These are phyloP conservation scores for Drosophila cyrtoloma DNA, from an alignment of 2,888 invertebrate species.

Conservation along the genomic window DNA sequence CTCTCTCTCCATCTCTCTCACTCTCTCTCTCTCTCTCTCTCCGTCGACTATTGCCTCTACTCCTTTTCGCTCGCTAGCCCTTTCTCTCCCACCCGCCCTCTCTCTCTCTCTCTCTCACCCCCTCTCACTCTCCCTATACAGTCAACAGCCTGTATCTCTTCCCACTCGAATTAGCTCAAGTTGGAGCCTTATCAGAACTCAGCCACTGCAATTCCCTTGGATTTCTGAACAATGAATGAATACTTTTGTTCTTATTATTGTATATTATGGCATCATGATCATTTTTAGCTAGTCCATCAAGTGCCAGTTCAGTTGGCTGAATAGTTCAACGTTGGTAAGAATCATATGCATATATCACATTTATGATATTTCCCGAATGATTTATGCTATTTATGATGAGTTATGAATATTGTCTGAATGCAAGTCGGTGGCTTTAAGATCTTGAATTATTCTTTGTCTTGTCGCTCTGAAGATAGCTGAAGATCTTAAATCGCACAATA, in stretches of 20 bases:
- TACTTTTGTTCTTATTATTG: background rate
- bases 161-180: slow-evolving; percentile 36
- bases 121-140: background rate
- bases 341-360: background rate
- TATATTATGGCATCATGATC: background rate
- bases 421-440: background rate
- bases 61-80: background rate
- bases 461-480: background rate
- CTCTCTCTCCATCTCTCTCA: background rate
- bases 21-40: background rate
- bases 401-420: background rate
- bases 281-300: background rate
- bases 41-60: background rate
- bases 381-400: background rate
- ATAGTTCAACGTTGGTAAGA: background rate
- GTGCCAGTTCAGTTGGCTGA: background rate
- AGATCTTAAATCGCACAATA: background rate
- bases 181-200: background rate
- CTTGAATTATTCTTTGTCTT: background rate
- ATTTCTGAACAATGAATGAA: background rate
- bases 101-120: too few species aligned
- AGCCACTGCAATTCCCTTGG: background rate
- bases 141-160: slow-evolving; percentile 15
- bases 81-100: slow-evolving; percentile 2
- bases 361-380: background rate